Base-by-base conservation (phyloP, 2,113 vertebrate species). In the Puntigrus tetrazona region DNA sequence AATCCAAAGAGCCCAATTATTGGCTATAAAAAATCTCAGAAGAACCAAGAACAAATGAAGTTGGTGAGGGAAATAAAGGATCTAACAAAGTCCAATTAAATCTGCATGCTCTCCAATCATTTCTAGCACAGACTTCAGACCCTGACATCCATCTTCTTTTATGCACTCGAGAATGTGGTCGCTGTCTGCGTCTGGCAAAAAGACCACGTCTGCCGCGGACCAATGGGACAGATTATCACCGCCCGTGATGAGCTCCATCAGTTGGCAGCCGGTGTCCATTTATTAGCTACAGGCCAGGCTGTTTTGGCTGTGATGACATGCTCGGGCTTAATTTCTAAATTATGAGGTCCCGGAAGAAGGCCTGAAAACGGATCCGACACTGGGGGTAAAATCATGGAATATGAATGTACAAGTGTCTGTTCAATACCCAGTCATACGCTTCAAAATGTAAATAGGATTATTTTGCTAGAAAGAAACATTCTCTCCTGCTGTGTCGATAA, bases 71-170 rank as follows among this genome's bases (percentile, higher is more conserved):
- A 69, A 52, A 89, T 87, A 78, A 88, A 72, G 47, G 14, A 87
- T 78, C 79, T 43, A 88, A 90, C 84, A 84, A 85, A 86, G 85
- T 86, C 88, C 88, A 91, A 93, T 93, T 92, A 91, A 90, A 92
- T 85, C 84, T 73, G 87, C 90, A 90, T 86, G 86, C 22, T 72
- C 63, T 88, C 78, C 82, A 85, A 92, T 92, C 70, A 86, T 89
- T 88, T 88, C 89, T 77, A 89, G 88, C 89, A 87, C 82, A 3
- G 80, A 80, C 80, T 89, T 91, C 86, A 89, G 83, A 87, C 82
- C 86, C 80, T 38, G 8, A 77, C 86, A 90, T 92, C 89, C 86
- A 89, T 91, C 91, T 91, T 89, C 85, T 89, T 87, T 91, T 84
- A 87, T 89, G 81, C 69, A 57, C 18, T 89, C 84, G 89, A 45